Evolutionary conservation across 1,140 invertebrate genomes (phyloP).

Genomic region (Drosophila saltans): DNA sequence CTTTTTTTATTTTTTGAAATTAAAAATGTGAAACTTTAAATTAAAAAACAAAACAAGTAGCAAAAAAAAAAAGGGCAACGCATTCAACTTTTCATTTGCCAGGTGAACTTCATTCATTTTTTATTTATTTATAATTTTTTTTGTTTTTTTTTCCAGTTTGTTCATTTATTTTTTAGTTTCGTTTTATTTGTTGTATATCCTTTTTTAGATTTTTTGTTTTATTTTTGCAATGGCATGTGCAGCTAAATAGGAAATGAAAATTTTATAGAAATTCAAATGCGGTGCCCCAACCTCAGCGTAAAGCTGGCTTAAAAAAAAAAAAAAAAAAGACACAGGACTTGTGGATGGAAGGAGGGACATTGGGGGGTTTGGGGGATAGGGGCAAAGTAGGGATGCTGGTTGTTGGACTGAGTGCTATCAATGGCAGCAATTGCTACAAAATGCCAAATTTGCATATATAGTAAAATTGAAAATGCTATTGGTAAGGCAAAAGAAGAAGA

Average conservation of each 20-base stretch:
- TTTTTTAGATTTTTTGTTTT: conserved; percentile 20
- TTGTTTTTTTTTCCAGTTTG: not conserved
- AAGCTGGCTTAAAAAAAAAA: conserved; percentile 70
- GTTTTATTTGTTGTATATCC: conserved; percentile 14
- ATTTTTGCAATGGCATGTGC: conserved; percentile 49
- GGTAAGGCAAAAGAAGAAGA: conserved; percentile 44
- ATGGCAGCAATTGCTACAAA: conserved; percentile 74
- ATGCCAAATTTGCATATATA: conserved; percentile 81
- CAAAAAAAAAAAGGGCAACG: not conserved
- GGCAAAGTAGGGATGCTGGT: conserved; percentile 6
- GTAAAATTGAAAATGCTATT: conserved; percentile 79
- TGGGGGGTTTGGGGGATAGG: conserved; percentile 3
- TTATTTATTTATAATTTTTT: conserved; percentile 6
- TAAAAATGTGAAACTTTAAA: not conserved
- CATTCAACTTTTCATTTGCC: not conserved
- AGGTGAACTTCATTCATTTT: not conserved
- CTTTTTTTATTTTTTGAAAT: not conserved
- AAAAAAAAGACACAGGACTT: too few species aligned
- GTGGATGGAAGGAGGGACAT: not conserved
- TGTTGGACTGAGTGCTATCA: conserved; percentile 57
- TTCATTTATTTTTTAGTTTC: conserved; percentile 30
- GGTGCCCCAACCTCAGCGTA: conserved; percentile 36
- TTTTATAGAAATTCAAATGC: conserved; percentile 79
- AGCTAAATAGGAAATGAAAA: conserved; percentile 78
- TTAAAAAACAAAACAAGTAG: not conserved